These are phyloP conservation scores for Gnatocerus cornutus DNA, from an alignment of 2,888 invertebrate species.

Conservation along the genomic window DNA sequence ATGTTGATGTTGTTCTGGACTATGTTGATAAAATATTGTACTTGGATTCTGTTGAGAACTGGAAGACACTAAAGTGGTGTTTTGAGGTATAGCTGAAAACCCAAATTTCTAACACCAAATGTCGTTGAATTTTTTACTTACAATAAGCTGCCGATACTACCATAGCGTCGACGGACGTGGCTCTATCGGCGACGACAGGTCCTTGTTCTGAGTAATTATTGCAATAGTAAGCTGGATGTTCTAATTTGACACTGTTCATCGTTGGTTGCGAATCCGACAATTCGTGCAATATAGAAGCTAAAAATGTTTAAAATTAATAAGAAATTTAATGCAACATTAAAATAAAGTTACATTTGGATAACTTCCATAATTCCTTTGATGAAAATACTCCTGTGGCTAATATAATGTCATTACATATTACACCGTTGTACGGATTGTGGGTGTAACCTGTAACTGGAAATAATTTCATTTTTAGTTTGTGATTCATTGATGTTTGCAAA, in stretches of 20 bases:
- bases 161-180: slow-evolving; percentile 74
- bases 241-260: slow-evolving; percentile 85
- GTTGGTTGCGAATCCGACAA: slow-evolving; percentile 80
- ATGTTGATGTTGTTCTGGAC: slow-evolving; percentile 74
- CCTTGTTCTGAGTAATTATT: slow-evolving; percentile 85
- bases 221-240: slow-evolving; percentile 87
- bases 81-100: slow-evolving; percentile 71
- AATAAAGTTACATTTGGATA: slow-evolving; percentile 83
- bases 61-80: slow-evolving; percentile 72
- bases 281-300: slow-evolving; percentile 96
- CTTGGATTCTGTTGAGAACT: slow-evolving; percentile 74
- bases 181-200: slow-evolving; percentile 73
- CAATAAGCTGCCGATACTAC: slow-evolving; percentile 86
- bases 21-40: slow-evolving; percentile 74
- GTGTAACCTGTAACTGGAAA: slow-evolving; percentile 79
- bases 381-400: slow-evolving; percentile 99
- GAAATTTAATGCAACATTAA: slow-evolving; percentile 48
- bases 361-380: slow-evolving; percentile 98
- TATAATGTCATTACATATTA: slow-evolving; percentile 99
- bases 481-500: slow-evolving; percentile 45
- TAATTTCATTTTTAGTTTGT: slow-evolving; percentile 53
- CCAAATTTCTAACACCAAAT: slow-evolving; percentile 8
- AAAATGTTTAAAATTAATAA: slow-evolving; percentile 65
- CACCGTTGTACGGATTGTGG: slow-evolving; percentile 98
- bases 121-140: slow-evolving; percentile 70